A percentile compares a stretch with the other conserved stretches of the same genome.
phyloP scores from a whole-genome alignment of 2,797 vertebrate genomes.

The Sebastes jordani region DNA sequence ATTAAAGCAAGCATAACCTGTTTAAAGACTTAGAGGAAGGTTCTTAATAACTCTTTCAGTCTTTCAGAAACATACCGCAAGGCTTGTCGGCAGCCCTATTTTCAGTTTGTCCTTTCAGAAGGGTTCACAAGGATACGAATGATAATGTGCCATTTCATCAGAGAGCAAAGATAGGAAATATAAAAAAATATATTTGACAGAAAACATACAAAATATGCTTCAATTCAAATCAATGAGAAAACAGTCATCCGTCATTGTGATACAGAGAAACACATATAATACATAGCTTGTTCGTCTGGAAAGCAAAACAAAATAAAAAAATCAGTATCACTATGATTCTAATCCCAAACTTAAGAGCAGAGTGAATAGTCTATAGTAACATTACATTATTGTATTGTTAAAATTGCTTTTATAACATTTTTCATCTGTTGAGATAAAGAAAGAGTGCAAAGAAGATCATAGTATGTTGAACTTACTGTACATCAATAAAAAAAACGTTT shows the following conservation, averaged over 20 bases:
- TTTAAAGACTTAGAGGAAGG: background rate
- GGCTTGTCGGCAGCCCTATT: background rate
- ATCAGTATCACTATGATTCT: background rate
- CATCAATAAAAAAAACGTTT: background rate
- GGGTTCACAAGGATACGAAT: background rate
- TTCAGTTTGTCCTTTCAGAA: background rate
- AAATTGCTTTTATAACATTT: background rate
- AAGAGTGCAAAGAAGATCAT: background rate
- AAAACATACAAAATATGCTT: background rate
- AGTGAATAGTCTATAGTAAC: background rate
- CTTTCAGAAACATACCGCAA: background rate
- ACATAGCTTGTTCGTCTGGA: background rate
- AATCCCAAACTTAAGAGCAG: background rate
- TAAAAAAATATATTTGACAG: conserved; percentile 52
- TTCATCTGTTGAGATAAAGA: background rate
- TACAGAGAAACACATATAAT: background rate
- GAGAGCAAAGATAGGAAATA: background rate
- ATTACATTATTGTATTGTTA: background rate
- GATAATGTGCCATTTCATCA: background rate
- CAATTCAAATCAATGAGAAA: background rate
- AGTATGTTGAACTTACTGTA: background rate
- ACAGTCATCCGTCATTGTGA: background rate
- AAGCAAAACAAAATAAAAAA: background rate
- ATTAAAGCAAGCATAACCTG: background rate
- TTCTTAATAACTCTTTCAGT: background rate